Base-by-base conservation (phyloP, 1,140 invertebrate species). In the Drosophila malerkotliana region DNA sequence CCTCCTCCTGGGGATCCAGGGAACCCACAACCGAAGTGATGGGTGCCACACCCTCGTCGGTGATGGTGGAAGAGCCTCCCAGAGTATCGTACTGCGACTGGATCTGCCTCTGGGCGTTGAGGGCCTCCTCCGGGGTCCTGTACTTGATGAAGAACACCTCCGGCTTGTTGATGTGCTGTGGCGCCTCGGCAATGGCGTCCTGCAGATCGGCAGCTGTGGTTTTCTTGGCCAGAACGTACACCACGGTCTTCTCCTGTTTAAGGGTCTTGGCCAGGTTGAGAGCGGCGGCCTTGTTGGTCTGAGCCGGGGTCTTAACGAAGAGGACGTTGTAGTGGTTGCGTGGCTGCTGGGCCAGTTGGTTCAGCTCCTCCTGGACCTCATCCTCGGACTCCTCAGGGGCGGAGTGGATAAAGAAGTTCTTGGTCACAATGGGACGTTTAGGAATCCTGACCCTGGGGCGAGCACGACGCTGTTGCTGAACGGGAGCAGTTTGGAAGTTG, bases 221-320 rank as follows among this genome's bases (percentile, higher is more conserved):
- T 92, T 95, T 97, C 93, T 97, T 96, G 24, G 96, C 95, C 69
- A 97, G 93, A 12, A 97, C 96, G 92, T 97, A 97, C 66, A 97
- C 96, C 55, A 97, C 94, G 9, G 96, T 97, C 91, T 97, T 97
- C 90, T 97, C 95, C 92, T 97, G 96, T 58, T 95, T 95, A 92
- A 79, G 95, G 92, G 73, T 92, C 92, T 84, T 96, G 95, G 95
- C 92, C 14, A 94, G 93, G 30, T 94, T 94, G 0, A 30, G 94
- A 57, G 96, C 95, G 5, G 90, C 85, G 48, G 94, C 95, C 59
- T 94, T 94, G 52, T 95, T 94, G 68, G 94, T 94, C 32, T 95
- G 94, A 26, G 95, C 94, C 24, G 96, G 96, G 10, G 96, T 95
- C 94, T 96, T 96, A 84, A 97, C 96, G 93, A 97, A 96, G 83